These are phyloP conservation scores for Channa maculata DNA, from an alignment of 2,113 vertebrate species.

Conservation along the genomic window DNA sequence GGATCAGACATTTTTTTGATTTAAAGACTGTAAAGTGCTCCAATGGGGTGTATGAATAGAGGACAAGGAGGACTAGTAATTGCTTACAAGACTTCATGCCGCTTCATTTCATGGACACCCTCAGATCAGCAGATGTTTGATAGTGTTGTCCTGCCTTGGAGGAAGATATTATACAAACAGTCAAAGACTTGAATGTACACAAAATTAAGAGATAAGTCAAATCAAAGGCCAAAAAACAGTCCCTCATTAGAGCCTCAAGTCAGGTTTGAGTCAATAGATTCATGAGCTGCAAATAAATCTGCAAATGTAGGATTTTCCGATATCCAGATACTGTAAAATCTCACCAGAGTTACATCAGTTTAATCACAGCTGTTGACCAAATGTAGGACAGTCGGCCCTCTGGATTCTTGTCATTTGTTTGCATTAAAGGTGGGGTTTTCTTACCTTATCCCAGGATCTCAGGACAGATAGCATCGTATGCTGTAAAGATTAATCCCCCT, in stretches of 20 bases:
- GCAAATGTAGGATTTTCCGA: conserved; percentile 21
- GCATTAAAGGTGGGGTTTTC: too few species aligned
- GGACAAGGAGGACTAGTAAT: conserved; percentile 47
- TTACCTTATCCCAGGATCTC: too few species aligned
- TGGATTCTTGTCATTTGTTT: too few species aligned
- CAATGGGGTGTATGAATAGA: conserved; percentile 27
- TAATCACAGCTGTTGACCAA: conserved; percentile 21
- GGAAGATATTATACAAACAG: conserved; percentile 58
- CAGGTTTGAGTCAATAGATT: conserved; percentile 33
- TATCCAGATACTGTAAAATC: conserved; percentile 22
- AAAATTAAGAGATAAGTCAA: conserved; percentile 45
- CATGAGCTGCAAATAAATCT: conserved; percentile 17
- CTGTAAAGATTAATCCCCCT: too few species aligned
- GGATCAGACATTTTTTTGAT: conserved; percentile 37
- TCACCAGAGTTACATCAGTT: conserved; percentile 13
- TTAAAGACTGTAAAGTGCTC: conserved; percentile 35
- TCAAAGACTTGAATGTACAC: conserved; percentile 53
- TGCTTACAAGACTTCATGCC: conserved; percentile 51
- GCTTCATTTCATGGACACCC: conserved; percentile 64
- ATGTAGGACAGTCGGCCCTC: too few species aligned
- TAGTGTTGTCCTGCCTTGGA: conserved; percentile 56
- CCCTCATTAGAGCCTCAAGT: conserved; percentile 34
- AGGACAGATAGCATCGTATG: too few species aligned
- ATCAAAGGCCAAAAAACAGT: conserved; percentile 36
- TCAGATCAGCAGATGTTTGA: conserved; percentile 69